Evolutionary conservation across 2,888 invertebrate genomes (phyloP).

Genomic region (Lasioglossum leucozonium): DNA sequence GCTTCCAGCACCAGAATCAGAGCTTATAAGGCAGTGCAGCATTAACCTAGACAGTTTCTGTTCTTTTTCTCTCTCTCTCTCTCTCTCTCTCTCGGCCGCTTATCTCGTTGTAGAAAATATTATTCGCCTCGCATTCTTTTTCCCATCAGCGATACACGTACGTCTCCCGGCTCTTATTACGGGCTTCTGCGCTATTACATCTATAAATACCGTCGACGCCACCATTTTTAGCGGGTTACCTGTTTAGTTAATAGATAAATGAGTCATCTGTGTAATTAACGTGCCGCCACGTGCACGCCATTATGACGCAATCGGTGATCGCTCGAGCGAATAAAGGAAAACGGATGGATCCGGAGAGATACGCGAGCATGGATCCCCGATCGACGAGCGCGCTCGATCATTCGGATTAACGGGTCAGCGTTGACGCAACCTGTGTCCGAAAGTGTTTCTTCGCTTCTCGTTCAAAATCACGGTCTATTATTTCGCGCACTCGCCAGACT

Average conservation of each 20-base stretch:
- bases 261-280: background rate
- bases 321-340: background rate
- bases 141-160: background rate
- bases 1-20: constrained; percentile 1
- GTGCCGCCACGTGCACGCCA: background rate
- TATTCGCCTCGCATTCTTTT: background rate
- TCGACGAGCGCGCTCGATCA: background rate
- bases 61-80: background rate
- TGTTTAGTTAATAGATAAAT: background rate
- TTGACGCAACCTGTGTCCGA: background rate
- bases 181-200: background rate
- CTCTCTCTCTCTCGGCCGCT: background rate
- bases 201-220: constrained; percentile 9
- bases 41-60: background rate
- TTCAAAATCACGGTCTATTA: background rate
- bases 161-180: background rate
- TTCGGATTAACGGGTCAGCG: background rate
- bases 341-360: background rate
- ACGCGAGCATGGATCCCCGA: background rate
- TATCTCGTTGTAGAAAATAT: background rate
- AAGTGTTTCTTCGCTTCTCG: background rate
- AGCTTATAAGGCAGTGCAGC: background rate
- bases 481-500: background rate
- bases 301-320: background rate
- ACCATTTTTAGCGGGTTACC: background rate